Evolutionary conservation across 2,888 invertebrate genomes (phyloP), one percentile per base, ranked within the genome.

Genomic region (Temnothorax unifasciatus): DNA sequence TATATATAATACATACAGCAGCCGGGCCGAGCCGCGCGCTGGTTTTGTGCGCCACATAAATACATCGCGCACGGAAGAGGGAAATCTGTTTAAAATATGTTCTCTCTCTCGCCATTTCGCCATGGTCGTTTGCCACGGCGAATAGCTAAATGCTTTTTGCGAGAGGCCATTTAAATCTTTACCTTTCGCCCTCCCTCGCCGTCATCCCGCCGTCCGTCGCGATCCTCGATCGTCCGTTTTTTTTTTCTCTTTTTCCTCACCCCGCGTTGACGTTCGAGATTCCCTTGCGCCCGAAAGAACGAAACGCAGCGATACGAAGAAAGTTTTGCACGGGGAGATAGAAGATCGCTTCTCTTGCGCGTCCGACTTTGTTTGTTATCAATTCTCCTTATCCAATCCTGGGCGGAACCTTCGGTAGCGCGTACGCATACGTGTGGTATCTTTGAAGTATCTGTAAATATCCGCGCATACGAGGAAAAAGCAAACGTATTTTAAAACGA

Each of bases 61-160:
- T 94, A 94, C 88, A 93, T 92, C 92, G 90, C 82, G 90, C 90
- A 88, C 92, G 92, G 92, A 91, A 93, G 92, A 92, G 94, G 93
- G 93, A 93, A 94, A 94, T 93, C 94, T 93, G 94, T 95, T 94
- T 94, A 94, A 94, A 94, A 94, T 94, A 93, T 94, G 93, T 93
- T 93, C 92, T 89, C 90, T 85, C 76, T 52, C 90, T 86, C 85
- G 88, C 92, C 93, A 92, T 94, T 94, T 93, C 93, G 94, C 92
- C 90, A 94, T 94, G 94, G 95, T 94, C 94, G 94, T 95, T 95
- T 94, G 93, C 94, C 93, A 94, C 93, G 93, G 93, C 93, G 93
- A 95, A 95, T 95, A 94, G 95, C 95, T 94, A 95, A 94, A 95
- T 95, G 95, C 95, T 95, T 94, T 95, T 95, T 95, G 94, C 94